phyloP scores from a whole-genome alignment of 2,113 vertebrate genomes.

The Nycticorax nycticorax region DNA sequence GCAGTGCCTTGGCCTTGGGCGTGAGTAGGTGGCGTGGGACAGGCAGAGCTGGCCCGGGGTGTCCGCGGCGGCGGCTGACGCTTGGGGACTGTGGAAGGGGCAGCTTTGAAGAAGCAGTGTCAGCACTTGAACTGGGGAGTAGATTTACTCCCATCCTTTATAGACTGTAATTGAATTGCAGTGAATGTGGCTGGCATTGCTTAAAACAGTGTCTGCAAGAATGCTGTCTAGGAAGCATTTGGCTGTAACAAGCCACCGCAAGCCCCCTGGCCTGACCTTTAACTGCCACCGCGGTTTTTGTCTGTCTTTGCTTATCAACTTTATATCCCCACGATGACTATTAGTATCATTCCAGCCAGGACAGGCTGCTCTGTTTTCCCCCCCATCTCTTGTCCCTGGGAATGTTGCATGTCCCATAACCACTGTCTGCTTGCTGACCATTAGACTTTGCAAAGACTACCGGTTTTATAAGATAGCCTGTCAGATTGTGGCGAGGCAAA shows the following conservation, averaged over 20 bases:
- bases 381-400: not conserved
- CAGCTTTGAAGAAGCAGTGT: not conserved
- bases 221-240: not conserved
- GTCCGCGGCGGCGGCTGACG: rapidly evolving
- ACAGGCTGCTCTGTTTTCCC: not conserved
- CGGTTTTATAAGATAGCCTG: not conserved
- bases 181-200: not conserved
- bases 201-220: not conserved
- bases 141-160: not conserved
- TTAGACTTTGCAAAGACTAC: not conserved
- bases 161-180: conserved; percentile 31
- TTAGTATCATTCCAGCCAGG: not conserved
- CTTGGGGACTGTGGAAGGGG: not conserved
- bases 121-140: not conserved
- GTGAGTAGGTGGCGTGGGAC: not conserved
- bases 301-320: conserved; percentile 8
- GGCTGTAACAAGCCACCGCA: not conserved
- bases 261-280: not conserved
- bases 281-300: not conserved
- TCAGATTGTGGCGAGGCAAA: not conserved
- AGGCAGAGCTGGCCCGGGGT: not conserved
- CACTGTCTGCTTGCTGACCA: not conserved
- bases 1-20: not conserved
- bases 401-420: not conserved
- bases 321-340: not conserved